phyloP scores from a whole-genome alignment of 2,797 vertebrate species.

The Amazona finschi region DNA sequence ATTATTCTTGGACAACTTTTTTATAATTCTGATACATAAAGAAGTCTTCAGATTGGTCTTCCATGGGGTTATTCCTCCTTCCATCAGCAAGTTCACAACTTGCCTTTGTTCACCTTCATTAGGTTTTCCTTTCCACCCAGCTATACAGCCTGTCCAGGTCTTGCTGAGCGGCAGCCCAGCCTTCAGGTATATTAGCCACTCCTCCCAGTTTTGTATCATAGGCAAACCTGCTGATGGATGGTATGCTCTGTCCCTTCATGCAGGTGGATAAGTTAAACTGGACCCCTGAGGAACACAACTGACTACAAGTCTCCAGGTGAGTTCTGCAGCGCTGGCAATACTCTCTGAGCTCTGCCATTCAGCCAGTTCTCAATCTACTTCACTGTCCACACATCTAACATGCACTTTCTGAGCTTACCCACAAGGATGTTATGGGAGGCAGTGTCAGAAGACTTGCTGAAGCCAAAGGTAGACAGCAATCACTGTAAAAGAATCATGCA shows the following conservation, averaged over 20 bases:
- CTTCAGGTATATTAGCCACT: not conserved
- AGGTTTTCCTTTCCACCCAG: not conserved
- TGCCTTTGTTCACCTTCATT: not conserved
- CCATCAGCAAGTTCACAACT: not conserved
- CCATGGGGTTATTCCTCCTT: not conserved
- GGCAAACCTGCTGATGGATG: not conserved
- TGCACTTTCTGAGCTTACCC: not conserved
- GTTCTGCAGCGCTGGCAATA: not conserved
- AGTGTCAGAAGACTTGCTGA: not conserved
- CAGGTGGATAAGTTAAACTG: not conserved
- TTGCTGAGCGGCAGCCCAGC: not conserved
- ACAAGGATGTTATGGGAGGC: not conserved
- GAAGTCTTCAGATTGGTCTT: not conserved
- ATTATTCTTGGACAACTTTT: not conserved
- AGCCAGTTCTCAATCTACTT: not conserved
- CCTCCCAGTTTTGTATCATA: not conserved
- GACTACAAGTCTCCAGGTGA: not conserved
- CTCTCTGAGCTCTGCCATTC: not conserved
- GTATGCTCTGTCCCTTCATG: not conserved
- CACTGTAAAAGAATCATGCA: not conserved
- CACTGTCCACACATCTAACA: not conserved
- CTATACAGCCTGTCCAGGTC: not conserved
- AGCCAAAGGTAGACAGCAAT: not conserved
- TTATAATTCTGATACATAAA: not conserved
- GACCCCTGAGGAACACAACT: not conserved